Evolutionary conservation across 2,797 vertebrate genomes (phyloP).

Genomic region (Acipenser ruthenus): DNA sequence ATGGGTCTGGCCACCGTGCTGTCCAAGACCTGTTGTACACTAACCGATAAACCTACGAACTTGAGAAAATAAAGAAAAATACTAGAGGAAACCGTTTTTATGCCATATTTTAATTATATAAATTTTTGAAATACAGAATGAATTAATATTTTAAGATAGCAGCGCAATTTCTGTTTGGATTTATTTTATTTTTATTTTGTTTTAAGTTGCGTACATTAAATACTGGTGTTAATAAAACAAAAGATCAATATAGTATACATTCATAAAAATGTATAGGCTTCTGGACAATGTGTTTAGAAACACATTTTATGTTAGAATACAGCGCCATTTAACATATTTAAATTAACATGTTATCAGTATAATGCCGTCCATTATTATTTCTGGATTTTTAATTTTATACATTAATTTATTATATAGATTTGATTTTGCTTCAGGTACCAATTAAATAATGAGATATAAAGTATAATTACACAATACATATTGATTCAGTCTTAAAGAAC

Average conservation of each 20-base stretch:
- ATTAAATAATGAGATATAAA: neutral
- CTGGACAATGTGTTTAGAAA: too few relatives aligned
- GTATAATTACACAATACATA: constrained; percentile 1
- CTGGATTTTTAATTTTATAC: too few relatives aligned
- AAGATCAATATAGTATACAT: constrained; percentile 25
- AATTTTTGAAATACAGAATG: constrained; percentile 13
- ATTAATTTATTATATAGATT: neutral
- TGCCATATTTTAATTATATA: constrained; percentile 41
- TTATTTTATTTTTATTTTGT: neutral
- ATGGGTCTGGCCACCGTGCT: neutral
- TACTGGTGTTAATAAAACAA: constrained; percentile 23
- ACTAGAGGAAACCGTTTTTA: constrained; percentile 34
- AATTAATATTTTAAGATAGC: constrained; percentile 5
- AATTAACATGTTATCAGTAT: too few relatives aligned
- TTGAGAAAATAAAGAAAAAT: constrained; percentile 28
- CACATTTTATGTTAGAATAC: too few relatives aligned
- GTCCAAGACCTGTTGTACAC: constrained; percentile 22
- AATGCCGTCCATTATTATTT: too few relatives aligned
- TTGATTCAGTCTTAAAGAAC: constrained; percentile 10
- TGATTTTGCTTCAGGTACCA: neutral
- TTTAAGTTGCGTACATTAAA: constrained; percentile 25
- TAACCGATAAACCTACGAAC: constrained; percentile 1
- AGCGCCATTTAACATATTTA: too few relatives aligned
- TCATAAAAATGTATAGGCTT: constrained; percentile 21
- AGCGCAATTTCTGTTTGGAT: neutral